These are phyloP conservation scores for Lynx canadensis DNA, from an alignment of 2,113 vertebrate genomes.

Conservation along the genomic window DNA sequence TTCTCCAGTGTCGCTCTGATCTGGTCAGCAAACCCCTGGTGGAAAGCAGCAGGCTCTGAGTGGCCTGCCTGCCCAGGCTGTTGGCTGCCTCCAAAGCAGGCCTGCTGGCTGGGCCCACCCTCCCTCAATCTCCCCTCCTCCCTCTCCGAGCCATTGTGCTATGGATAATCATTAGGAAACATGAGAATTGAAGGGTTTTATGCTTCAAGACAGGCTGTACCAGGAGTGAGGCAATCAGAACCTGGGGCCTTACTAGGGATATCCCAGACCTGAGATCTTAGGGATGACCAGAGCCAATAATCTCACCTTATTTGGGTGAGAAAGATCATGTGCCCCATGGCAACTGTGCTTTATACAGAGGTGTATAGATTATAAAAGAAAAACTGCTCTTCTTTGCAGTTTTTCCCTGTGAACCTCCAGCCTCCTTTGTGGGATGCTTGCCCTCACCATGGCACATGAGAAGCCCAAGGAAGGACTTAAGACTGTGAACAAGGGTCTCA, in stretches of 20 bases:
- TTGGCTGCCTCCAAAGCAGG: neutral
- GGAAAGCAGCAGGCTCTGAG: constrained; percentile 64
- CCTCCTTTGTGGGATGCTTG: neutral
- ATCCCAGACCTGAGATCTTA: neutral
- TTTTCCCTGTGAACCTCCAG: neutral
- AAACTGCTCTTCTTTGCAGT: neutral
- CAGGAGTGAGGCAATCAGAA: neutral
- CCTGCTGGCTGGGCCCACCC: neutral
- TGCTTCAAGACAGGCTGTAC: neutral
- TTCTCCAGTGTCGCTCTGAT: constrained; percentile 59
- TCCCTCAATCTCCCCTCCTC: neutral
- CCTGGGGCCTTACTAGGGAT: neutral
- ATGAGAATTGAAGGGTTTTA: neutral
- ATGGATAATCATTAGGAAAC: constrained; percentile 10
- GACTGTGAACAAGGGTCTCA: neutral
- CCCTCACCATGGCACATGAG: neutral
- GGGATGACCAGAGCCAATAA: neutral
- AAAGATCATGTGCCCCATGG: neutral
- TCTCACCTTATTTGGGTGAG: constrained; percentile 12
- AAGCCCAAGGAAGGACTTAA: neutral
- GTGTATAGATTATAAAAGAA: neutral
- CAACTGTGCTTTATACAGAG: neutral
- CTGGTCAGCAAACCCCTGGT: constrained; percentile 60
- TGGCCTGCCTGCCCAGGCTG: constrained; percentile 16
- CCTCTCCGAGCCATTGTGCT: constrained; percentile 9